Conservation (phyloP, 1,140 invertebrate genomes). For the Charaxes varanes region DNA sequence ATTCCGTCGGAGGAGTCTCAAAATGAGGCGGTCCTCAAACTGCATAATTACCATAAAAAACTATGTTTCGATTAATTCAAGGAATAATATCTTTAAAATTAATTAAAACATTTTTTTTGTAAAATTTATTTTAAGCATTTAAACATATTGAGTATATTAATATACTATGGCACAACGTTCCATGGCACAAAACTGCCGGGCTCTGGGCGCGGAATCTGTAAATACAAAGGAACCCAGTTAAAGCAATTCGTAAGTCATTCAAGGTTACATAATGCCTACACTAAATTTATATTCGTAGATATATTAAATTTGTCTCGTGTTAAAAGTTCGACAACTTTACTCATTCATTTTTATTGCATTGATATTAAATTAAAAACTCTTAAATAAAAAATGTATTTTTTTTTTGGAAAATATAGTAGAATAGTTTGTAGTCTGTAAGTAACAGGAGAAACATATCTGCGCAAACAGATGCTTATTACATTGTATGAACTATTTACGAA, state of each 20-base stretch:
- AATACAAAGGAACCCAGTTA: slow-evolving; percentile 3
- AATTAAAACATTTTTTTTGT: slow-evolving; percentile 5
- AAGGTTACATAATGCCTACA: neutral
- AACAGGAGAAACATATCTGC: too few species aligned
- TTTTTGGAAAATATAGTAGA: too few species aligned
- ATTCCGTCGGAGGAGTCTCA: too few species aligned
- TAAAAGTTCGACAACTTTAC: too few species aligned
- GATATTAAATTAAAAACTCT: neutral
- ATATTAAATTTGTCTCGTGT: too few species aligned
- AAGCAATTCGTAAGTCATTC: neutral
- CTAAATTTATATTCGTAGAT: neutral
- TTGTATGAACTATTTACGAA: neutral
- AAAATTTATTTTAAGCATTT: slow-evolving; percentile 1
- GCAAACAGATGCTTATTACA: too few species aligned
- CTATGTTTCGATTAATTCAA: too few species aligned
- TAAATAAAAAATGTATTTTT: too few species aligned
- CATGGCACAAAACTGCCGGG: slow-evolving; percentile 74
- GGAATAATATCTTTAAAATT: slow-evolving; percentile 26
- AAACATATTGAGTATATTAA: neutral
- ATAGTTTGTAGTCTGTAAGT: too few species aligned
- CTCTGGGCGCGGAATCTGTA: slow-evolving; percentile 45
- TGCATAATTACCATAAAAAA: too few species aligned
- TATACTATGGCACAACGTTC: slow-evolving; percentile 75
- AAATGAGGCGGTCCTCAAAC: too few species aligned
- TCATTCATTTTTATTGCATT: neutral